These are phyloP conservation scores for Panthera uncia DNA, from an alignment of 2,113 vertebrate species.

Conservation along the genomic window DNA sequence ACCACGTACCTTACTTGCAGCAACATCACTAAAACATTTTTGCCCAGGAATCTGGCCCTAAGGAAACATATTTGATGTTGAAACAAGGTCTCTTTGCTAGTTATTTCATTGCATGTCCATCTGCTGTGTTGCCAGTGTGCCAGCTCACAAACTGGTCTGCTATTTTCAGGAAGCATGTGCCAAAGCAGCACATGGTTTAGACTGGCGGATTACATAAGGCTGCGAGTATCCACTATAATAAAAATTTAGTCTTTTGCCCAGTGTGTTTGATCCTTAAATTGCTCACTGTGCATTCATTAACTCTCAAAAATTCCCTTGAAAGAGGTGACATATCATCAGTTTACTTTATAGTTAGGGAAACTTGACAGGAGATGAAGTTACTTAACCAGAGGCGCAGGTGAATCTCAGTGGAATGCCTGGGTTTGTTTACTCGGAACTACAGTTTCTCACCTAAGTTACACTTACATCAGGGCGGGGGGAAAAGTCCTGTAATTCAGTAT, in stretches of 20 bases:
- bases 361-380: background rate
- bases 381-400: background rate
- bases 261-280: constrained; percentile 70
- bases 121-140: constrained; percentile 64
- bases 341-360: constrained; percentile 47
- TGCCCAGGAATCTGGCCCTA: constrained; percentile 55
- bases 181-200: constrained; percentile 71
- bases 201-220: constrained; percentile 60
- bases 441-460: background rate
- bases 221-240: constrained; percentile 75
- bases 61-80: constrained; percentile 70
- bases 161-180: constrained; percentile 79
- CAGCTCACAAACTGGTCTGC: constrained; percentile 71
- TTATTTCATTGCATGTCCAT: constrained; percentile 68
- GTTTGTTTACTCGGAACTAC: background rate
- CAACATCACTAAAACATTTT: constrained; percentile 44
- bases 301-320: constrained; percentile 66
- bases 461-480: background rate
- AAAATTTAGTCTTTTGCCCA: constrained; percentile 76
- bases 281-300: constrained; percentile 56
- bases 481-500: background rate
- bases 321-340: constrained; percentile 1
- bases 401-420: background rate
- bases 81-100: constrained; percentile 73
- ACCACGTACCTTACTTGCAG: background rate